These are phyloP conservation scores for Cyphomyrmex costatus DNA, from an alignment of 1,140 invertebrate genomes.

Conservation along the genomic window DNA sequence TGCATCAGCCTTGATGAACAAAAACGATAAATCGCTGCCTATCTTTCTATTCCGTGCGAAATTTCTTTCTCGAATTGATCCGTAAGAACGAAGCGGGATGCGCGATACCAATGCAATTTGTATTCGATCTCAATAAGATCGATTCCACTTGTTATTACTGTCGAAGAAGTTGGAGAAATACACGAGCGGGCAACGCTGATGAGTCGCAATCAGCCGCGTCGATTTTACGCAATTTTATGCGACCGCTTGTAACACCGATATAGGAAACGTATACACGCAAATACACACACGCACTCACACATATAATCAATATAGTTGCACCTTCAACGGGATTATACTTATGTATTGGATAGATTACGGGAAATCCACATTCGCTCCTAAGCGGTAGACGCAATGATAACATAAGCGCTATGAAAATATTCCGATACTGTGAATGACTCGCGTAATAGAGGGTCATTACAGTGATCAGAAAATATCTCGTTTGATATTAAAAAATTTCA, in stretches of 20 bases:
- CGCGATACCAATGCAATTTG: neutral
- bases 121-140: conserved; percentile 14
- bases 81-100: neutral
- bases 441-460: neutral
- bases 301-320: too few species aligned
- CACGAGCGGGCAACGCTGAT: neutral
- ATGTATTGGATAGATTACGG: neutral
- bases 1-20: neutral
- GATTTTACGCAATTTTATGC: conserved; percentile 29
- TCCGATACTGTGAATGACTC: neutral
- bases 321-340: neutral
- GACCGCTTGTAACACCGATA: conserved; percentile 11
- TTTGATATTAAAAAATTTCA: neutral
- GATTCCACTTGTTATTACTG: conserved; percentile 23
- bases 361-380: conserved; percentile 9
- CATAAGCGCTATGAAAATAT: conserved; percentile 12
- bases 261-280: neutral
- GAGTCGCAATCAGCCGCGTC: neutral
- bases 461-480: neutral
- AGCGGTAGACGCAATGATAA: conserved; percentile 3
- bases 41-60: neutral
- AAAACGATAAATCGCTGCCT: neutral
- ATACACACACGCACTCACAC: too few species aligned
- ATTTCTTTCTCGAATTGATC: neutral
- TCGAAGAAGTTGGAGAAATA: conserved; percentile 3